Evolutionary conservation across 1,140 invertebrate species (phyloP).

Genomic region (Vanessa tameamea): DNA sequence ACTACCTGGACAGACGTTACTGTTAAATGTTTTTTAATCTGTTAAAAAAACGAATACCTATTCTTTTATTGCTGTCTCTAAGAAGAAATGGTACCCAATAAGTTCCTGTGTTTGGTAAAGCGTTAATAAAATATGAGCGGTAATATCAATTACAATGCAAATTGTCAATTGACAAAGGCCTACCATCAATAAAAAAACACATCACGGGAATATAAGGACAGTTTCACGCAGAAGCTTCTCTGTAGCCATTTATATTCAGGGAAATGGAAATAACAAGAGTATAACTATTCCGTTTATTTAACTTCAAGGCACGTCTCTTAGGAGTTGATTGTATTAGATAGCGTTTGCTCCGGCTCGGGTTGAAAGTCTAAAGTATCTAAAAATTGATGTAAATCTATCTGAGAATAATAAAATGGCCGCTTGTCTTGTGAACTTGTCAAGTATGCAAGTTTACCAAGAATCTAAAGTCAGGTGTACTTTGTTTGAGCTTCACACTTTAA

Average conservation of each 20-base stretch:
- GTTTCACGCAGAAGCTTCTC: conserved; percentile 30
- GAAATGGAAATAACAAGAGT: conserved; percentile 42
- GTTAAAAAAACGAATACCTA: too few species aligned
- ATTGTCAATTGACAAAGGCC: neutral
- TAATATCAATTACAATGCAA: too few species aligned
- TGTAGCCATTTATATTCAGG: conserved; percentile 38
- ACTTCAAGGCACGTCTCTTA: conserved; percentile 38
- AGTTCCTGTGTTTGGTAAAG: too few species aligned
- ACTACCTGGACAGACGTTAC: too few species aligned
- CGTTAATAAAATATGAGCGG: too few species aligned
- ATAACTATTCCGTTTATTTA: conserved; percentile 43
- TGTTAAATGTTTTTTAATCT: too few species aligned
- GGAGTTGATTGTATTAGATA: conserved; percentile 42
- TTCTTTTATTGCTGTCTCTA: too few species aligned
- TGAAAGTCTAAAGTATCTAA: conserved; percentile 31
- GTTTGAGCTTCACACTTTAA: neutral
- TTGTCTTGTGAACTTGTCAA: conserved; percentile 15
- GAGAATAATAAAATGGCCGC: conserved; percentile 6
- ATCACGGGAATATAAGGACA: conserved; percentile 37
- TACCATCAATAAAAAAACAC: conserved; percentile 18
- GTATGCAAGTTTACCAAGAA: conserved; percentile 4
- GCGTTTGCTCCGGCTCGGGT: conserved; percentile 32
- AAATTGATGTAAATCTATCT: conserved; percentile 32
- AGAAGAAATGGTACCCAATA: too few species aligned
- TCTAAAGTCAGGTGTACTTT: neutral